Base-by-base conservation (phyloP, 1,140 invertebrate species). In the Whitmania pigra region DNA sequence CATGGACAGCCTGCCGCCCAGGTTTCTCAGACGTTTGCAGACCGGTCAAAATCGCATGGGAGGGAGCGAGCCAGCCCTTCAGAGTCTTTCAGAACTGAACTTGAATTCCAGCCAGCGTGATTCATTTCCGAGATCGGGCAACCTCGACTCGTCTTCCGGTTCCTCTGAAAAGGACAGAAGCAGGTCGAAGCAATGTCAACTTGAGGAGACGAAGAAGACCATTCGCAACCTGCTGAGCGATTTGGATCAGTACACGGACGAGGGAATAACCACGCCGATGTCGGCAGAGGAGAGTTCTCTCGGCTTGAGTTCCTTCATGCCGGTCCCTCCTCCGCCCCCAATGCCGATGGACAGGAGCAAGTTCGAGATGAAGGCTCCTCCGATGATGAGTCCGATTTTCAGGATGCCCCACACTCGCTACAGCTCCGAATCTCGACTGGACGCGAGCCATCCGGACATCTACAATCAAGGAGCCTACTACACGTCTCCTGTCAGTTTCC, bases 1-100 rank as follows among this genome's bases (percentile, higher is more conserved):
- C 53, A 74, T 74, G 73, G 70, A 72, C n/a, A 74, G 66, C 40
- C 40, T 74, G 71, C 73, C 73, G 25, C 73, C 73, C 36, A 55
- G 73, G 40, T 74, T 74, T 68, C 70, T 74, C 18, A 60, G 71
- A 25, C 31, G 67, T 40, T 36, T 74, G 29, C 70, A 74, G 22
- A 67, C 70, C 4, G 71, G 72, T 40, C 72, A 69, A 54, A 73
- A 73, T 43, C n/a, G 63, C 18, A 43, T 72, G 27, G 63, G 57
- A 22, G 55, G 27, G 29, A 67, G n/a, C 22, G 31, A 31, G 36
- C 53, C 40, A 53, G 71, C 60, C 17, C 29, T 29, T 22, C 31
- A 70, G 22, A 36, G 36, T 31, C 17, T 27, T 69, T n/a, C 22
- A 27, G 63, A 67, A 40, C 60, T 68, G n/a, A 53, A 53, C 53